A percentile compares a stretch with the other conserved stretches of the same genome.
Evolutionary conservation across 1,140 invertebrate genomes (phyloP).

Genomic region (Panagrolaimus sp.): DNA sequence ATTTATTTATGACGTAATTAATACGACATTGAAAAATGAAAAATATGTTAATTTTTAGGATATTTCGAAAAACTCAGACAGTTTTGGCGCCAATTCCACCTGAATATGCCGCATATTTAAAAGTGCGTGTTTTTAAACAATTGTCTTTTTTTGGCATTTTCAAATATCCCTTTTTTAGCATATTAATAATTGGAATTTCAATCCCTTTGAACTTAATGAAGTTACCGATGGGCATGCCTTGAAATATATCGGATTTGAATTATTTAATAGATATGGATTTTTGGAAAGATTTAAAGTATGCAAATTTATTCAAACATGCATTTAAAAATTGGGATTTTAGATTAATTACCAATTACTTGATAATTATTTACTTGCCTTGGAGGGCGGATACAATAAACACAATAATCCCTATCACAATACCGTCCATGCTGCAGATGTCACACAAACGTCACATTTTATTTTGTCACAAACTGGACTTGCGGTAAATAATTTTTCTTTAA

Average conservation of each 20-base stretch:
- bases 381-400: slow-evolving; percentile 63
- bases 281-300: slow-evolving; percentile 81
- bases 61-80: slow-evolving; percentile 78
- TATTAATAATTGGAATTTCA: slow-evolving; percentile 88
- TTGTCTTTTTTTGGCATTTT: slow-evolving; percentile 5
- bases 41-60: slow-evolving; percentile 58
- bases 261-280: slow-evolving; percentile 88
- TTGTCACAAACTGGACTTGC: slow-evolving; percentile 82
- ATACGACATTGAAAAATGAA: neutral
- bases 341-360: slow-evolving; percentile 63
- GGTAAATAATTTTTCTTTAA: slow-evolving; percentile 67
- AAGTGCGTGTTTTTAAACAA: slow-evolving; percentile 66
- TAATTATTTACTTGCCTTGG: slow-evolving; percentile 62
- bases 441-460: slow-evolving; percentile 87
- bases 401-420: slow-evolving; percentile 77
- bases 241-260: slow-evolving; percentile 84
- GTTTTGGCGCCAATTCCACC: slow-evolving; percentile 80
- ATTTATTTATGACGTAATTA: too few relatives aligned
- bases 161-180: slow-evolving; percentile 51
- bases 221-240: slow-evolving; percentile 76
- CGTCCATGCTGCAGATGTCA: slow-evolving; percentile 86
- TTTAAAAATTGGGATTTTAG: too few relatives aligned
- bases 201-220: slow-evolving; percentile 82
- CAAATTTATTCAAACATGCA: too few relatives aligned
- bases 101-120: slow-evolving; percentile 78